Conservation (phyloP, 2,888 invertebrate species). For the Drosophila yooni region DNA sequence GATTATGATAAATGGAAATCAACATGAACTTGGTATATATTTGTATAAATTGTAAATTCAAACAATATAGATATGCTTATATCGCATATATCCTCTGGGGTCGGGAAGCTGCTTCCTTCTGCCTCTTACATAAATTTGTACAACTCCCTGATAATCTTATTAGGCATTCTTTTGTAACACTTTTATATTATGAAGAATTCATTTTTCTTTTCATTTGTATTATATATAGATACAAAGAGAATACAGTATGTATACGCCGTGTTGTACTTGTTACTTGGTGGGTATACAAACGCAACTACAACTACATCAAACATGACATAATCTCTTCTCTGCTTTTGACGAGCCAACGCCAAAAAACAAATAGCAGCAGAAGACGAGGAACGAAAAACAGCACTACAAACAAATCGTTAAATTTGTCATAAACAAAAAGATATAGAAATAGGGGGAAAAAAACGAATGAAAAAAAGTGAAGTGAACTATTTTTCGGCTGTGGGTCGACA, state of each 20-base stretch:
- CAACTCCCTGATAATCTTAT: not conserved
- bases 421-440: slow-evolving; percentile 33
- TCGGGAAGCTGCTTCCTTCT: not conserved
- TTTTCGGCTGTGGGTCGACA: slow-evolving; percentile 42
- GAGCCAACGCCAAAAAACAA: slow-evolving; percentile 34
- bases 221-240: not conserved
- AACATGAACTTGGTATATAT: not conserved
- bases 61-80: not conserved
- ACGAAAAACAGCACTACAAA: slow-evolving; percentile 36
- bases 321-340: slow-evolving; percentile 56
- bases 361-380: slow-evolving; percentile 13
- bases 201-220: not conserved
- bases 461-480: slow-evolving; percentile 19
- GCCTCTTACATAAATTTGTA: not conserved
- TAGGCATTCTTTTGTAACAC: not conserved
- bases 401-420: slow-evolving; percentile 51
- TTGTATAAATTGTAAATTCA: not conserved
- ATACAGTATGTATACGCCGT: slow-evolving; percentile 13
- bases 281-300: slow-evolving; percentile 34
- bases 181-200: not conserved
- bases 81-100: not conserved
- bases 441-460: not conserved
- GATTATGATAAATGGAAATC: not conserved
- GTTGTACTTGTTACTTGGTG: slow-evolving; percentile 6
- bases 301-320: slow-evolving; percentile 64